Evolutionary conservation across 53 echinoderm and acorn worm species (phyloP), one percentile per base, ranked within the genome.

Genomic region (Holothuria scabra): DNA sequence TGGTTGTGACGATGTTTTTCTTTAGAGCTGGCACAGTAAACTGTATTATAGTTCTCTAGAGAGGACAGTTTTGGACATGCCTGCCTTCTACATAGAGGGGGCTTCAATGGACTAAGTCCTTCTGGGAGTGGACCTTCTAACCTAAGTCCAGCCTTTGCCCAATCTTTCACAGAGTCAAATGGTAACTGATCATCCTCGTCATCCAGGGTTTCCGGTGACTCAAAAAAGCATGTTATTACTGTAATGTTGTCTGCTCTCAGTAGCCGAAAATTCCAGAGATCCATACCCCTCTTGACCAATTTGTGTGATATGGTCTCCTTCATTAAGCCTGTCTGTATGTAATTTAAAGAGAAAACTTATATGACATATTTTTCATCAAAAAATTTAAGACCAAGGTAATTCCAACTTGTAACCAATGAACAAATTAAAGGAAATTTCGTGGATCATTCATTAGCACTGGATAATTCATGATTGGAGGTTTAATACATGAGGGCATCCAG

Each of bases 211-310:
- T 85, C 85, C 0, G 95, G 95, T 78, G 76, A 89, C 83, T 97
- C 97, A 32, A 94, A 88, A 79, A 90, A 88, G 85, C 94, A 82
- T 12, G 92, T 90, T 66, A 97, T 89, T 28, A 91, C 93, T 0
- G 97, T 92, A 37, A 93, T 97, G 85, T 97, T 97, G 83, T 97
- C 97, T 8, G 97, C 97, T 26, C 97, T 86, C n/a, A 97, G 85
- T 21, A 84, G 66, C 21, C 94, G 93, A 64, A 81, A 87, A 28
- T 92, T 94, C 97, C 97, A 97, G 12, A 91, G 85, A 63, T 97
- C 89, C 80, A 97, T 93, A 1, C 92, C 86, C 21, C 88, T 84
- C 41, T 88, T 92, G 14, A 97, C 91, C 1, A 97, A 82, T 52
- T 90, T 90, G 32, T 97, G 90, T 5, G 97, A 91, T 57, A 93